These are phyloP conservation scores for Perognathus longimembris DNA, from an alignment of 2,113 vertebrate genomes.

Conservation along the genomic window DNA sequence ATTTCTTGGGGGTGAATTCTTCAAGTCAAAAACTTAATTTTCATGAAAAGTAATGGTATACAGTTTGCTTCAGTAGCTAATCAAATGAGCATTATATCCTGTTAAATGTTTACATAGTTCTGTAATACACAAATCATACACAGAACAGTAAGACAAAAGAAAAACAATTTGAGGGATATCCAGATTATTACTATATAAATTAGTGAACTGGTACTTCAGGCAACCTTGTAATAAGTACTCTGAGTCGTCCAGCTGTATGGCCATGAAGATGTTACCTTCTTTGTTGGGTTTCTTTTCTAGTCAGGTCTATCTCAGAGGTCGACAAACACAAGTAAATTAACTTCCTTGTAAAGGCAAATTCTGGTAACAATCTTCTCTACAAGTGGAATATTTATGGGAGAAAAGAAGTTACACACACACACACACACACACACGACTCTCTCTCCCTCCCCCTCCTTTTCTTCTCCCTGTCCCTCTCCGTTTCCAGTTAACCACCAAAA, in stretches of 20 bases:
- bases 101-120: slow-evolving; percentile 7
- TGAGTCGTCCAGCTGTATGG: not conserved
- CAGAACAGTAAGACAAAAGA: slow-evolving; percentile 19
- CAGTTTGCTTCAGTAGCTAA: slow-evolving; percentile 29
- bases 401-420: not conserved
- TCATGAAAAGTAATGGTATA: slow-evolving; percentile 28
- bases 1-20: slow-evolving; percentile 22
- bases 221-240: not conserved
- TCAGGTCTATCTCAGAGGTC: not conserved
- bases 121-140: not conserved
- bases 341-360: not conserved
- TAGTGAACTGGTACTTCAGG: not conserved
- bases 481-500: no score
- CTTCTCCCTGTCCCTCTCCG: no score
- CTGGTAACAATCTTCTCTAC: not conserved
- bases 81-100: slow-evolving; percentile 39
- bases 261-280: not conserved
- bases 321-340: slow-evolving; percentile 1
- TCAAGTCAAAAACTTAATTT: slow-evolving; percentile 42
- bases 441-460: no score
- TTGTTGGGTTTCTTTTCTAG: slow-evolving; percentile 5
- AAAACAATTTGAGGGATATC: not conserved
- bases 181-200: not conserved
- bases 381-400: not conserved
- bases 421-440: no score